Evolutionary conservation across 2,888 invertebrate genomes (phyloP), one percentile per base, ranked within the genome.

Genomic region (Heliconius cydno): DNA sequence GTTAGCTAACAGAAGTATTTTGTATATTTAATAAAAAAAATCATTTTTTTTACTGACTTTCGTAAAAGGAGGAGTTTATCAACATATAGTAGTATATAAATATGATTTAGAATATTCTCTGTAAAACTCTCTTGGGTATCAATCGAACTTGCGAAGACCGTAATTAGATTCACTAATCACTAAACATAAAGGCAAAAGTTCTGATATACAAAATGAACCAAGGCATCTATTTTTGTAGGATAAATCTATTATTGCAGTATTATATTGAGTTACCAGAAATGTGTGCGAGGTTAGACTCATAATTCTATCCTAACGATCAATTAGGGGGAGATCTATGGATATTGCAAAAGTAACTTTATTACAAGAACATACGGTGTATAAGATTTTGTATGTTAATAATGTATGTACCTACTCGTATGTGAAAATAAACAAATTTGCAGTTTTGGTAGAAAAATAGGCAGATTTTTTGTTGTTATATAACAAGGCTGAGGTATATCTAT

Each of bases 291-390:
- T 46, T 46, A 66, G 75, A 41, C 38, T 65, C 75, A 75, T 75
- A 66, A 75, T 66, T 75, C 75, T 75, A 46, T 41, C 19, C 65
- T 66, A 75, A 75, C 75, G 75, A 75, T 75, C 75, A 75, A 75
- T 75, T 75, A 75, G 66, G 46, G 13, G 34, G 41, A 22, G 2
- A 1, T 28, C 19, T 28, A n/a, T 65, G 10, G 30, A 41, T 28
- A 13, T 41, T 28, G 38, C 41, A 75, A 65, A 75, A 75, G 12
- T 22, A 41, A 75, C 66, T 13, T 46, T 75, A 75, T 75, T 46
- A 3, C 65, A 46, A 66, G 28, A 13, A 5, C 0, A 25, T 75
- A 75, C 65, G 30, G 2, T 25, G 2, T 41, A 66, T 28, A 46
- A 65, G 46, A 46, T 19, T n/a, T 10, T 38, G 12, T 25, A 65